These are phyloP conservation scores for Ramphastos sulfuratus DNA, from an alignment of 2,113 vertebrate genomes.

Conservation along the genomic window DNA sequence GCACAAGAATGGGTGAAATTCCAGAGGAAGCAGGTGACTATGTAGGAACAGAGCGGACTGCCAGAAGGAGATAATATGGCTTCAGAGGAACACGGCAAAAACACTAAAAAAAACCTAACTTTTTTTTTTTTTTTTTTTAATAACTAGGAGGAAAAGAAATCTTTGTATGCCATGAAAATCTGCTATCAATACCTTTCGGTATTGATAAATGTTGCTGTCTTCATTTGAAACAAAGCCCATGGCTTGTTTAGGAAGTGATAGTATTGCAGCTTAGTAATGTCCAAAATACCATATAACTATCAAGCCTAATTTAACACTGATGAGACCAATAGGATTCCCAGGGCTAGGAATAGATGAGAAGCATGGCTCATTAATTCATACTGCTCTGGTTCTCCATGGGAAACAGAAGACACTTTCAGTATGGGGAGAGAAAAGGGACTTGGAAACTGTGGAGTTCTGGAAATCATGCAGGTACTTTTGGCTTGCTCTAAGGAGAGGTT, in stretches of 20 bases:
- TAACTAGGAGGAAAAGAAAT: neutral
- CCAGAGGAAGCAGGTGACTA: fast-evolving
- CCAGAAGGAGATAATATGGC: neutral
- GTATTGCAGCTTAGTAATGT: neutral
- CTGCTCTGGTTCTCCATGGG: neutral
- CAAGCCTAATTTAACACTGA: constrained; percentile 47
- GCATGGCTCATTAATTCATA: constrained; percentile 6
- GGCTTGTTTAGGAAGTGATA: constrained; percentile 31
- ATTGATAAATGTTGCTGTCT: constrained; percentile 18
- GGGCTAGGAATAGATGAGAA: constrained; percentile 20
- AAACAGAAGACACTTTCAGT: neutral
- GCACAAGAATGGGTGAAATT: neutral
- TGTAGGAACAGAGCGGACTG: neutral
- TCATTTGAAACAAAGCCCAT: neutral
- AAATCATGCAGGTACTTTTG: neutral
- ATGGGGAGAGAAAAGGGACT: neutral
- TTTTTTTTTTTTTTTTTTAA: neutral
- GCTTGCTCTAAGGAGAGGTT: neutral
- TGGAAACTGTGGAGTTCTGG: neutral
- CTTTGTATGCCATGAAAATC: neutral
- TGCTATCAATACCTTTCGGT: neutral
- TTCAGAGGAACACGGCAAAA: neutral
- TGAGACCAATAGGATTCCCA: constrained; percentile 31
- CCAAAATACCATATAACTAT: neutral
- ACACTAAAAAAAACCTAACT: neutral